Evolutionary conservation across 2,888 invertebrate genomes (phyloP), one percentile per base, ranked within the genome.

Genomic region (Polydrusus tereticollis): DNA sequence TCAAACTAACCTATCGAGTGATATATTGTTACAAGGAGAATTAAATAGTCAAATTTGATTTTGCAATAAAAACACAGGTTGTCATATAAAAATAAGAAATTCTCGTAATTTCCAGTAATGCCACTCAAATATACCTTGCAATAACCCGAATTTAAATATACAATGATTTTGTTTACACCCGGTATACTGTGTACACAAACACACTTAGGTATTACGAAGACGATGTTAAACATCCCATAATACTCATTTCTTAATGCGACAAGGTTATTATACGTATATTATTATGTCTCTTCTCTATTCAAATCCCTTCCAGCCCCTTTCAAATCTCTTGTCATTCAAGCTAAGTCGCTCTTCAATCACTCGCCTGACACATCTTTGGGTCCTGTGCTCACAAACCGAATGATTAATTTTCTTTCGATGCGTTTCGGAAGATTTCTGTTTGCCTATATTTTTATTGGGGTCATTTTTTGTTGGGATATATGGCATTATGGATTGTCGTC

Each of bases 301-400:
- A 45, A 38, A 55, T 26, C 57, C 52, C 36, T 47, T 16, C 14
- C 47, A 50, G 45, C 20, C 50, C 43, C 59, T 45, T 29, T 41
- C 60, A 43, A 62, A 69, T 69, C 60, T 69, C 68, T 69, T 69
- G 68, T 69, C 68, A 69, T 69, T 69, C 68, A 69, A 69, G 41
- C 68, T 69, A 69, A 69, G 68, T 69, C 62, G 68, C 60, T 62
- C 62, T 38, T 69, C 68, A 62, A 69, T 69, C 68, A 69, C 62
- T 55, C 18, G 20, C 20, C 52, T 69, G 68, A 62, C 62, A 69
- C 55, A 62, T 69, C 62, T 26, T 21, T 47, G 58, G 45, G 66
- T 29, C 50, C 68, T 41, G 29, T 47, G 62, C 47, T 63, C 47
- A 63, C 62, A 60, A 62, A 52, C 60, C 62, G 62, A 69, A 69